Base-by-base conservation (phyloP, 2,797 vertebrate genomes). In the Lates japonicus region DNA sequence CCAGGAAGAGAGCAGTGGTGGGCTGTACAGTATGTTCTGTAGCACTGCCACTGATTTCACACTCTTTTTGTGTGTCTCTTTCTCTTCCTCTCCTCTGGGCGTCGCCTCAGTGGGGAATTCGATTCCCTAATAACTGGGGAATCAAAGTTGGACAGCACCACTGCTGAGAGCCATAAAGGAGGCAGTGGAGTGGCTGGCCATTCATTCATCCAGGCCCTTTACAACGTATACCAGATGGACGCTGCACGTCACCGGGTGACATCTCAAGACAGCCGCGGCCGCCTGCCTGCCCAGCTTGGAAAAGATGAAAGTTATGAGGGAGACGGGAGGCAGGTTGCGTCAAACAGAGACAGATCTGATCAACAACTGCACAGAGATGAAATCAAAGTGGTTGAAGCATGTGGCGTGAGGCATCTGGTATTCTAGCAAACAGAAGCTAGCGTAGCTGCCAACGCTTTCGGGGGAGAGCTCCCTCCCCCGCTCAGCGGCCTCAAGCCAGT, bases 341-440 rank as follows among this genome's bases (percentile, higher is more conserved):
- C 92, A 92, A 94, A 92, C 90, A 80, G 87, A 86, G 87, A 87
- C 87, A 73, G 92, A 94, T 94, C 91, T 93, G 94, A 94, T 92
- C 90, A 94, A 92, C 93, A 94, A 94, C 94, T 92, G 93, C 94
- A 94, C 84, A 2, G 88, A 90, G 90, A 94, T 82, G 85, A 90
- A 93, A 95, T 95, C 91, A 94, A 95, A 95, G 94, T 92, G 92
- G 90, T 78, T 87, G 91, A 90, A 92, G 93, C 93, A 93, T 92
- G 92, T 93, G 93, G 92, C 74, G 89, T 82, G 90, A 91, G 91
- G 88, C 92, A 93, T 93, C 92, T 94, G 92, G 87, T 93, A 92
- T 92, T 88, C 90, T 78, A 88, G 88, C 84, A 91, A 91, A 92
- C 92, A 94, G 91, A 92, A 93, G 92, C 93, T 83, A 78, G 75